Percentiles rank a stretch among this genome's conserved stretches.
Conservation (phyloP, 1,140 invertebrate genomes). For the Monochamus saltuarius region DNA sequence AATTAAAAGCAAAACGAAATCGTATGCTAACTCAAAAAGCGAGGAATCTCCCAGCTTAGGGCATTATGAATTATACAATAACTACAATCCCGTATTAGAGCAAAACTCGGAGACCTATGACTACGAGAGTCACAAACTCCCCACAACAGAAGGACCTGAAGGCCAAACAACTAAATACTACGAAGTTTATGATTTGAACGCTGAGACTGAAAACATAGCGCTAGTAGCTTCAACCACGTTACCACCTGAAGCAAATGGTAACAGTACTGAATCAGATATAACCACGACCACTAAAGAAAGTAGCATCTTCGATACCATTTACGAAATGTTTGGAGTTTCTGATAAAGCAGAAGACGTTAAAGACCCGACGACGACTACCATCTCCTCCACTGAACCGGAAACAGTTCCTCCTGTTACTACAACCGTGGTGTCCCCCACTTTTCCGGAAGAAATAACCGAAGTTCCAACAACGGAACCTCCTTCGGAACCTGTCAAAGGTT, state of each 20-base stretch:
- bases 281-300: slow-evolving; percentile 34
- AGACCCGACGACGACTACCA: slow-evolving; percentile 15
- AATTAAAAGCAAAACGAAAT: slow-evolving; percentile 4
- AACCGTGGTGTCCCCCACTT: slow-evolving; percentile 26
- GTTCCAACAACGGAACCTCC: slow-evolving; percentile 17
- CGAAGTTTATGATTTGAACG: too few species aligned
- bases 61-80: too few species aligned
- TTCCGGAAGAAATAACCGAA: slow-evolving; percentile 40
- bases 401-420: slow-evolving; percentile 17
- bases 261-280: slow-evolving; percentile 6
- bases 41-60: too few species aligned
- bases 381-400: background rate
- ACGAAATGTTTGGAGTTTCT: slow-evolving; percentile 46
- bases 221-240: slow-evolving; percentile 4
- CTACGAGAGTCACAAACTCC: background rate
- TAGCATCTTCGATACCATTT: slow-evolving; percentile 50
- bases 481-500: slow-evolving; percentile 30
- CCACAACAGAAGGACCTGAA: slow-evolving; percentile 10
- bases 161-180: slow-evolving; percentile 7
- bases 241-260: slow-evolving; percentile 1
- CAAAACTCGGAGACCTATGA: too few species aligned
- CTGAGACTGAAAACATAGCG: slow-evolving; percentile 8
- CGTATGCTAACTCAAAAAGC: too few species aligned
- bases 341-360: slow-evolving; percentile 6
- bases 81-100: too few species aligned